Evolutionary conservation across 2,113 vertebrate genomes (phyloP), one percentile per base, ranked within the genome.

Genomic region (Mungos mungo): DNA sequence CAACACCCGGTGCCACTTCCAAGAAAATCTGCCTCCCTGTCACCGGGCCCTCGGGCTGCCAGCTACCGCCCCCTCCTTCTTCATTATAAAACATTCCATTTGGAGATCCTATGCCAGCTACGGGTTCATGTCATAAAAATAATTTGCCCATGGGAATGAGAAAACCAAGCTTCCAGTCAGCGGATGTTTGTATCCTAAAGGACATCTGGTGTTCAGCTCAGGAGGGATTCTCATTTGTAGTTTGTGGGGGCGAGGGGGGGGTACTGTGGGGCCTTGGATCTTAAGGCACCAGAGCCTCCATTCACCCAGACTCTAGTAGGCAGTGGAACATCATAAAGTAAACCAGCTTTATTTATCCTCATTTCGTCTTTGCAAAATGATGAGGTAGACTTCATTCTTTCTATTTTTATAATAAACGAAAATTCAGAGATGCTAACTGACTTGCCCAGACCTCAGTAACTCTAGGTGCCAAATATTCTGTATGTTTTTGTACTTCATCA

Each of bases 351-450:
- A 69, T 82, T 86, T 77, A 88, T 88, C 10, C n/a, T 92, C n/a
- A 86, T 90, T 90, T 74, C 72, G 80, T 45, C n/a, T 90, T 79
- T 23, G 76, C 23, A 50, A 72, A 94, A 81, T 8, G 3, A 5
- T 63, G 11, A 83, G 31, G 21, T 60, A 90, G 35, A 3, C 54
- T 83, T 77, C 41, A 52, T 77, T 83, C 60, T 63, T 74, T 77
- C 41, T 81, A 50, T 19, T 94, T n/a, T 92, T 87, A 66, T 74
- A 97, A 90, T 50, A n/a, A 86, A 94, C 3, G 79, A 29, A 83
- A 93, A 87, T 77, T 89, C 90, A 71, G 27, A 47, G 76, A 65
- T 41, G 6, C 60, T 41, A 79, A 96, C 12, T 77, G 79, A 68
- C 12, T 92, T 79, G 18, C 25, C 6, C 13, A 94, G 69, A 66